phyloP scores from a whole-genome alignment of 2,888 invertebrate species.

The Leucophora obtusa region DNA sequence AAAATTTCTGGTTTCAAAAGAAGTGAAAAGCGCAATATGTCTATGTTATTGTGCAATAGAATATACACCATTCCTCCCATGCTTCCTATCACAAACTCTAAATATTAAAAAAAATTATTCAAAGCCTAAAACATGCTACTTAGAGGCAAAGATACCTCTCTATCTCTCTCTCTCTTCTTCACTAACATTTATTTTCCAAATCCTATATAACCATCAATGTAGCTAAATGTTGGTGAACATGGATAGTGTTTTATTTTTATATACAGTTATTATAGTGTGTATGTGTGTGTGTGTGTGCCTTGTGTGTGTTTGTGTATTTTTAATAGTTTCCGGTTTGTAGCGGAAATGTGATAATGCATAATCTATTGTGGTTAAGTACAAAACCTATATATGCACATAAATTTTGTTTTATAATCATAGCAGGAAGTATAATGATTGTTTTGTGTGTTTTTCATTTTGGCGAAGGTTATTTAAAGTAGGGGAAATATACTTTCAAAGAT shows the following conservation, averaged over 20 bases:
- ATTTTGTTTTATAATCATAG: slow-evolving; percentile 30
- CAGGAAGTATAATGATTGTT: slow-evolving; percentile 49
- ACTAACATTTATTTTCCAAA: not conserved
- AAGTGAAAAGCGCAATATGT: slow-evolving; percentile 25
- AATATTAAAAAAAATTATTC: too few relatives aligned
- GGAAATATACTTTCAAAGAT: not conserved
- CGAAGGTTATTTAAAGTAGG: not conserved
- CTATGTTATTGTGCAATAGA: not conserved
- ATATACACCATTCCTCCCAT: not conserved
- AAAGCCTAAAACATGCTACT: too few relatives aligned
- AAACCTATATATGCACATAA: not conserved
- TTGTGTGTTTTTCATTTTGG: not conserved
- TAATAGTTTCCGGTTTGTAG: slow-evolving; percentile 63
- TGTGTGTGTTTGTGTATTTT: slow-evolving; percentile 28
- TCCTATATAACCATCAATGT: not conserved
- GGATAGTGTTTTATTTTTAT: not conserved
- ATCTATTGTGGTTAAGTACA: slow-evolving; percentile 59
- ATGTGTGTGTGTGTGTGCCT: not conserved
- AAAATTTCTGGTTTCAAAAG: not conserved
- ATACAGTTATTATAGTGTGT: not conserved
- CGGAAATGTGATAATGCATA: slow-evolving; percentile 64
- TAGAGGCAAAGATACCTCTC: too few relatives aligned
- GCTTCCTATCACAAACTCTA: not conserved
- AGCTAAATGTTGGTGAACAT: not conserved
- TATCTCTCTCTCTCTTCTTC: not conserved